phyloP scores from a whole-genome alignment of 2,888 invertebrate species.

The Drosophila diplacantha region DNA sequence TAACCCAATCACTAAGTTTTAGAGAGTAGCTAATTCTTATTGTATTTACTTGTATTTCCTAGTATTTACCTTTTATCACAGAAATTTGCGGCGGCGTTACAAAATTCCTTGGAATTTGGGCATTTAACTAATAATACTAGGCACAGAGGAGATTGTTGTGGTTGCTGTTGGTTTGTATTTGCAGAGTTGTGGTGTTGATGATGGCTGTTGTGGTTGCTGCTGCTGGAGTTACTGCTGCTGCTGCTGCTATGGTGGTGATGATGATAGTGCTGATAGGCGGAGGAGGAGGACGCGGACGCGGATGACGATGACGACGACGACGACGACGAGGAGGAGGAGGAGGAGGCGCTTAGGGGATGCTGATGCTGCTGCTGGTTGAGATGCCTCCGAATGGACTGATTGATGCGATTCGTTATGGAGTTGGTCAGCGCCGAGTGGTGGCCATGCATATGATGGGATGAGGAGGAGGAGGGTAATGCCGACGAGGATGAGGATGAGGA shows the following conservation, averaged over 20 bases:
- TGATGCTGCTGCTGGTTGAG: slow-evolving; percentile 73
- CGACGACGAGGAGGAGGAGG: slow-evolving; percentile 40
- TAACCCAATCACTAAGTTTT: background rate
- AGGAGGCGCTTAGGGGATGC: slow-evolving; percentile 48
- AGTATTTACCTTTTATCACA: slow-evolving; percentile 78
- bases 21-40: background rate
- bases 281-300: slow-evolving; percentile 32
- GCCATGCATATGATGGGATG: slow-evolving; percentile 52
- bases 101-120: slow-evolving; percentile 78
- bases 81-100: slow-evolving; percentile 77
- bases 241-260: slow-evolving; percentile 46
- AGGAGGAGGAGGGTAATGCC: slow-evolving; percentile 20
- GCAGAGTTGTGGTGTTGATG: slow-evolving; percentile 45
- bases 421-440: slow-evolving; percentile 71
- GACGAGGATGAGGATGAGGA: slow-evolving; percentile 44
- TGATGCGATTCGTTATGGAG: slow-evolving; percentile 75
- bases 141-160: slow-evolving; percentile 77
- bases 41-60: too few relatives aligned
- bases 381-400: slow-evolving; percentile 75
- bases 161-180: slow-evolving; percentile 52
- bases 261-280: slow-evolving; percentile 48
- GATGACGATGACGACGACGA: slow-evolving; percentile 40
- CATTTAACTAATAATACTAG: slow-evolving; percentile 78
- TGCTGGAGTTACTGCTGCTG: slow-evolving; percentile 43
- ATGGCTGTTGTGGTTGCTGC: slow-evolving; percentile 33